These are phyloP conservation scores for Siderastrea siderea DNA, from an alignment of 92 coral and sea anemone genomes.

Conservation along the genomic window DNA sequence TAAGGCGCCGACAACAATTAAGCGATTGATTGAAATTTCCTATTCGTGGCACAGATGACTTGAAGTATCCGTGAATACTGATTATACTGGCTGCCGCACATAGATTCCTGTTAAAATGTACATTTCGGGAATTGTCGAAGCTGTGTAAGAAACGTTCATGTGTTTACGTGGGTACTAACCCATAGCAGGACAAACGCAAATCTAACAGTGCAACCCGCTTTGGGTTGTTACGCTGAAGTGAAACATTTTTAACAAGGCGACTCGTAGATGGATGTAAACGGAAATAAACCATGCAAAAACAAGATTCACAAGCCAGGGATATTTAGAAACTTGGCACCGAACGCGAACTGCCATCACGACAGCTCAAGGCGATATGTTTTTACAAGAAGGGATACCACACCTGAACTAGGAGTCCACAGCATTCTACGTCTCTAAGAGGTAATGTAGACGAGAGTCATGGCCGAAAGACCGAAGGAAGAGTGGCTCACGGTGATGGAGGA, in stretches of 20 bases:
- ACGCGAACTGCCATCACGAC: neutral
- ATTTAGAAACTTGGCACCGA: neutral
- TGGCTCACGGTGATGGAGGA: neutral
- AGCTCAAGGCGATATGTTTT: neutral
- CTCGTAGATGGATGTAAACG: conserved; percentile 16
- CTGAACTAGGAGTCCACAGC: conserved; percentile 4
- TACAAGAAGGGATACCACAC: conserved; percentile 18
- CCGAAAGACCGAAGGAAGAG: neutral
- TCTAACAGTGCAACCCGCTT: neutral
- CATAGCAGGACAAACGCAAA: neutral
- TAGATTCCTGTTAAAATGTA: too few relatives aligned
- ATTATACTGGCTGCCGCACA: too few relatives aligned
- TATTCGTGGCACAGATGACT: neutral
- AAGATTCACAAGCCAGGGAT: conserved; percentile 29
- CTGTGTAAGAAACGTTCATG: neutral
- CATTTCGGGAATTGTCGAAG: too few relatives aligned
- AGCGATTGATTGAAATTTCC: neutral
- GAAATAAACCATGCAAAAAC: conserved; percentile 5
- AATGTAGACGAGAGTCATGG: neutral
- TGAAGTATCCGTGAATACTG: neutral
- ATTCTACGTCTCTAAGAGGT: conserved; percentile 27
- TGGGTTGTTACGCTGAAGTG: too few relatives aligned
- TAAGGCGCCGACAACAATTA: neutral
- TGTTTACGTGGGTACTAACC: too few relatives aligned
- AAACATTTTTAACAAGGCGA: neutral